These are phyloP conservation scores for Pongo abelii DNA, from an alignment of 2,113 vertebrate species.

Conservation along the genomic window DNA sequence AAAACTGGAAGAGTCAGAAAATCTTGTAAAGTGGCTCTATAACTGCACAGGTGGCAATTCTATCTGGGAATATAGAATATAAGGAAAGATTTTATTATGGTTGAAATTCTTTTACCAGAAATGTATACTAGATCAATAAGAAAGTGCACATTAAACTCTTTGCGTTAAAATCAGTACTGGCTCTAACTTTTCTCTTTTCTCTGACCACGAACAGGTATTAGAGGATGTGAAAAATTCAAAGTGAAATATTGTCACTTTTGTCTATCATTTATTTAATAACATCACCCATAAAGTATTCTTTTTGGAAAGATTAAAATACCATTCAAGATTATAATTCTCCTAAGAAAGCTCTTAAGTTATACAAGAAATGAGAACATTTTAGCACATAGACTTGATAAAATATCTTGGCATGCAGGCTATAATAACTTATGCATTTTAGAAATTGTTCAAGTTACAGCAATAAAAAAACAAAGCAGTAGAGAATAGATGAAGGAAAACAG, in stretches of 20 bases:
- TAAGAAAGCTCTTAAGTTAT: constrained; percentile 30
- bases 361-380: not conserved
- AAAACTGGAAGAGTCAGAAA: constrained; percentile 23
- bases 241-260: not conserved
- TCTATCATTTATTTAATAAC: constrained; percentile 18
- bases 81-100: constrained; percentile 63
- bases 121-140: not conserved
- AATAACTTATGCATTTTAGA: not conserved
- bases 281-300: not conserved
- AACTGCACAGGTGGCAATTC: constrained; percentile 58
- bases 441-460: not conserved
- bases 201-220: not conserved
- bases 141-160: not conserved
- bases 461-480: not conserved
- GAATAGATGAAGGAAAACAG: not conserved
- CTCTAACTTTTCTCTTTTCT: not conserved
- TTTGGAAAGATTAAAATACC: not conserved
- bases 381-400: constrained; percentile 27
- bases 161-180: not conserved
- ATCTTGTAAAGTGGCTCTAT: constrained; percentile 53
- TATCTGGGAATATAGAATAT: constrained; percentile 61
- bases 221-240: not conserved
- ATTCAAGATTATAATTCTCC: not conserved
- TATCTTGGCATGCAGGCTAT: not conserved
- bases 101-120: constrained; percentile 63